Evolutionary conservation across 2,888 invertebrate genomes (phyloP).

Genomic region (Melanotus villosus): DNA sequence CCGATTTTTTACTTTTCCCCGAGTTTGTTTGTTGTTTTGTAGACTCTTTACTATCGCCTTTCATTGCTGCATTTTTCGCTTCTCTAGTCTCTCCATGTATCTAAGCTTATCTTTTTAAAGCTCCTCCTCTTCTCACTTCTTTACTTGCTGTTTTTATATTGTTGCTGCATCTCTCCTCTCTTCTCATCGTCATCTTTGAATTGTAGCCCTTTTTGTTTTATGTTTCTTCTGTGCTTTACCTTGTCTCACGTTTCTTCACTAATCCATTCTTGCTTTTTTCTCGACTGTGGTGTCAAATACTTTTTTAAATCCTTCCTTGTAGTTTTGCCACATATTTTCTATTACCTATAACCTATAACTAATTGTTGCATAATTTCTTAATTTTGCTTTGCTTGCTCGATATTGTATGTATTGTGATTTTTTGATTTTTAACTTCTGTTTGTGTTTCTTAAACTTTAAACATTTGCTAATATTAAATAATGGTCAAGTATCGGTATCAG

Average conservation of each 20-base stretch:
- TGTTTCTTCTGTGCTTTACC: neutral
- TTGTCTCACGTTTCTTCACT: neutral
- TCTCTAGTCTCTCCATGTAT: too few species aligned
- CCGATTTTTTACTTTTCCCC: neutral
- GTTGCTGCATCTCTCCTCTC: neutral
- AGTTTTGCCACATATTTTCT: neutral
- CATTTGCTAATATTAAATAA: neutral
- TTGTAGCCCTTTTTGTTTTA: constrained; percentile 2
- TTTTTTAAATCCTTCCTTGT: neutral
- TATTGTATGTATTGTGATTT: neutral
- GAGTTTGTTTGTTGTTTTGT: neutral
- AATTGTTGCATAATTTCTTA: constrained; percentile 1
- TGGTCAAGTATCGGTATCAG: neutral
- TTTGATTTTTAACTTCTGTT: neutral
- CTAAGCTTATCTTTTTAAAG: neutral
- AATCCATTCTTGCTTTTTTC: neutral
- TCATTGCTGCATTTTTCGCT: neutral
- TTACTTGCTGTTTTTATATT: constrained; percentile 9
- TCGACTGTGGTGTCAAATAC: neutral
- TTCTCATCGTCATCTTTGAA: neutral
- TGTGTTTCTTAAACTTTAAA: neutral
- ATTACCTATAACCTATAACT: neutral
- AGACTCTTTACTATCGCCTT: neutral
- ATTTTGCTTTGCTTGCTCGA: neutral
- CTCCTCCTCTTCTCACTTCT: neutral